Conservation (phyloP, 1,140 invertebrate genomes). For the Conus betulinus region DNA sequence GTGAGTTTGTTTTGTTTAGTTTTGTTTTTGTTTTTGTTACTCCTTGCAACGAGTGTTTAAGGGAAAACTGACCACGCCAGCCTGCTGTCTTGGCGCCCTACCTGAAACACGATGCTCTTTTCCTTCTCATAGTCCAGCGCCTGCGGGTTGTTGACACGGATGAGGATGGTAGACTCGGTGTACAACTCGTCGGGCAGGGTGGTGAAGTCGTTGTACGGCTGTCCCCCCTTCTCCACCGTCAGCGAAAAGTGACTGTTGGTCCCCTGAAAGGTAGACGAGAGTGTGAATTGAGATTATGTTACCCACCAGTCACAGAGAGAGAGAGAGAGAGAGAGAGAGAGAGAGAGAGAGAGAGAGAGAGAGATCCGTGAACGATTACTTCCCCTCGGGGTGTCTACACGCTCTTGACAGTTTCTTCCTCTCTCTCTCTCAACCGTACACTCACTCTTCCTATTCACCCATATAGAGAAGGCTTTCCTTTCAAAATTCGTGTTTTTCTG, state of each 20-base stretch:
- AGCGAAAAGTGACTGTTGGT: conserved; percentile 94
- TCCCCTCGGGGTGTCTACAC: no score
- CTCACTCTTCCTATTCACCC: conserved; percentile 49
- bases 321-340: conserved; percentile 18
- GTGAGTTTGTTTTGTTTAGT: background rate
- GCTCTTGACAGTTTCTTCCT: background rate
- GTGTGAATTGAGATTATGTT: conserved; percentile 23
- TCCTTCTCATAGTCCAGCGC: conserved; percentile 91
- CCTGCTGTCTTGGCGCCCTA: conserved; percentile 27
- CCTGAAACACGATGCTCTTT: conserved; percentile 82
- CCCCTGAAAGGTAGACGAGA: conserved; percentile 79
- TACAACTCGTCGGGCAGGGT: conserved; percentile 91
- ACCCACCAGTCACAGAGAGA: background rate
- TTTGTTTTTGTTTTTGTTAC: no score
- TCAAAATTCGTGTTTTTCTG: no score
- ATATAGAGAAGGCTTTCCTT: conserved; percentile 73
- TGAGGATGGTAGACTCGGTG: conserved; percentile 93
- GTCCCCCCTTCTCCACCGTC: conserved; percentile 85
- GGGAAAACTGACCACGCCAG: no score
- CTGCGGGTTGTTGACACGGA: conserved; percentile 89
- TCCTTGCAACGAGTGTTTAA: no score
- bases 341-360: conserved; percentile 17
- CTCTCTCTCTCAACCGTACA: background rate
- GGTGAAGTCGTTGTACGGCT: conserved; percentile 88
- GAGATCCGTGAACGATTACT: background rate